Evolutionary conservation across 2,797 vertebrate species (phyloP).

Genomic region (Hippocampus kuda): DNA sequence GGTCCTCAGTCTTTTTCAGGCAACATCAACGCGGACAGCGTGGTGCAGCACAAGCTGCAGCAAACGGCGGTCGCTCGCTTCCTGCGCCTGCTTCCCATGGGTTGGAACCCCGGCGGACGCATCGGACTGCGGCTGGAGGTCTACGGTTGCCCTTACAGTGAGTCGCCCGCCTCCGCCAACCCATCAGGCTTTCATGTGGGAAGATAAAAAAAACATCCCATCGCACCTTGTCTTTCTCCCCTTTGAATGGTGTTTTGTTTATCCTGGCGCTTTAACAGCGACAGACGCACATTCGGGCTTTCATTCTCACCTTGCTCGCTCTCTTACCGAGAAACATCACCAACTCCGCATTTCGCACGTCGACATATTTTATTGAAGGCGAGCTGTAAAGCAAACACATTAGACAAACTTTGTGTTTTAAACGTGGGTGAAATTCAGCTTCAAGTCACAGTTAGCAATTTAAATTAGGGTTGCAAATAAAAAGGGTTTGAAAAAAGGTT

Average conservation of each 20-base stretch:
- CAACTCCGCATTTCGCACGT: neutral
- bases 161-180: slow-evolving; percentile 46
- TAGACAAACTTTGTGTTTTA: neutral
- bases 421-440: neutral
- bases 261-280: neutral
- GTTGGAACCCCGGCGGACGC: slow-evolving; percentile 84
- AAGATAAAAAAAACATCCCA: neutral
- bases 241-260: neutral
- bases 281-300: neutral
- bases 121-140: slow-evolving; percentile 85
- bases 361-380: slow-evolving; percentile 1
- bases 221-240: neutral
- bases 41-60: slow-evolving; percentile 82
- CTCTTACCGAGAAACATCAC: neutral
- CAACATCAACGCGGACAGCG: slow-evolving; percentile 88
- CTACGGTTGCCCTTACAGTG: slow-evolving; percentile 86
- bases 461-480: neutral
- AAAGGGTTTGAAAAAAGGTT: neutral
- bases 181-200: neutral
- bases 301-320: slow-evolving; percentile 5
- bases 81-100: slow-evolving; percentile 80
- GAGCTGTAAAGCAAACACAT: neutral
- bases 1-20: slow-evolving; percentile 78
- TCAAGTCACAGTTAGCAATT: neutral
- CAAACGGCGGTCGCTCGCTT: slow-evolving; percentile 79